Evolutionary conservation across 1,140 invertebrate species (phyloP).

Genomic region (Bombus impatiens): DNA sequence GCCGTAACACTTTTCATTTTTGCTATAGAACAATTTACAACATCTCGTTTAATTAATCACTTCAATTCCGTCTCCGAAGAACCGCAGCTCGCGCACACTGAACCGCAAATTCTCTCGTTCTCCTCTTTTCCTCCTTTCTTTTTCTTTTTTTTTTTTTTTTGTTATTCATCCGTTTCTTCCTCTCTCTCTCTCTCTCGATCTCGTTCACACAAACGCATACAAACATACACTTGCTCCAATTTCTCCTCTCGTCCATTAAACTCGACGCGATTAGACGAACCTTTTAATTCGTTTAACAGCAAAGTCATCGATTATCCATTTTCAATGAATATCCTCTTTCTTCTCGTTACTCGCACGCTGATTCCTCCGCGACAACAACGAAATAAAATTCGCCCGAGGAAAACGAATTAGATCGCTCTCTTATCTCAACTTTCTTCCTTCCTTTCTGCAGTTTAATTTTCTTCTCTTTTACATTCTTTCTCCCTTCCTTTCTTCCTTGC

Average conservation of each 20-base stretch:
- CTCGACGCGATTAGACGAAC: slow-evolving; percentile 60
- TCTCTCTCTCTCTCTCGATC: slow-evolving; percentile 24
- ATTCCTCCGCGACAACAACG: slow-evolving; percentile 56
- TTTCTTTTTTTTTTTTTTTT: not conserved
- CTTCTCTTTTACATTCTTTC: not conserved
- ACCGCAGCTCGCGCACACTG: slow-evolving; percentile 46
- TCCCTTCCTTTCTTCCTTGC: not conserved
- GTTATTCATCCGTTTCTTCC: not conserved
- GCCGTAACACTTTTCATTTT: slow-evolving; percentile 73
- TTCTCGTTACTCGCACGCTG: slow-evolving; percentile 11
- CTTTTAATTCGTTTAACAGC: slow-evolving; percentile 50
- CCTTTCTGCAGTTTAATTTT: not conserved
- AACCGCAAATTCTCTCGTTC: slow-evolving; percentile 29
- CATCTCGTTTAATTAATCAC: slow-evolving; percentile 71
- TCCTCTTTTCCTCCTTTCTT: slow-evolving; percentile 23
- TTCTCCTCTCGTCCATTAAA: slow-evolving; percentile 34
- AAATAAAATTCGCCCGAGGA: slow-evolving; percentile 61
- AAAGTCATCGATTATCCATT: slow-evolving; percentile 34
- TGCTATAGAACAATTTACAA: slow-evolving; percentile 77
- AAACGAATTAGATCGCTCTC: slow-evolving; percentile 51
- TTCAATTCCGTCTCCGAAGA: slow-evolving; percentile 71
- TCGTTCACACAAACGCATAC: slow-evolving; percentile 23
- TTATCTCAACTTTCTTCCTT: not conserved
- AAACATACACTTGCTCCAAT: slow-evolving; percentile 13
- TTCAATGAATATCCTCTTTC: not conserved